phyloP scores from a whole-genome alignment of 53 echinoderm and acorn worm species.

The Holothuria scabra region DNA sequence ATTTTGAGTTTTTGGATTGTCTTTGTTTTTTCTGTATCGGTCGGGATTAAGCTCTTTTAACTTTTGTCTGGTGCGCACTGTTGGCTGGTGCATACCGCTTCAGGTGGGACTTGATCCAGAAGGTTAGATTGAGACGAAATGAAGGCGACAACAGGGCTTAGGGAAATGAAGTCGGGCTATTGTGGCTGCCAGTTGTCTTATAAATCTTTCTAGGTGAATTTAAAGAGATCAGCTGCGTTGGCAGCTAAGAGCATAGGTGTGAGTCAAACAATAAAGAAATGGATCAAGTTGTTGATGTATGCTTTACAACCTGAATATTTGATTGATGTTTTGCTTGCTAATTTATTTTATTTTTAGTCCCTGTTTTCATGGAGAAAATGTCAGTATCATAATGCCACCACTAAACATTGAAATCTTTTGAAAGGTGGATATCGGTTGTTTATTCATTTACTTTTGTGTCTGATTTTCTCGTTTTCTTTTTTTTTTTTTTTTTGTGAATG shows the following conservation, averaged over 20 bases:
- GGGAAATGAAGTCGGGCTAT: constrained; percentile 25
- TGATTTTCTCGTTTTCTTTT: too few relatives aligned
- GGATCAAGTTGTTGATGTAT: constrained; percentile 44
- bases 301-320: constrained; percentile 23
- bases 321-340: constrained; percentile 37
- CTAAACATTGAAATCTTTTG: too few relatives aligned
- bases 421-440: too few relatives aligned
- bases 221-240: constrained; percentile 18
- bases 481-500: too few relatives aligned
- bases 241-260: constrained; percentile 30
- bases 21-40: constrained; percentile 31
- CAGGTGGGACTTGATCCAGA: constrained; percentile 44
- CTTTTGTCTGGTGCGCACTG: constrained; percentile 1
- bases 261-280: not conserved
- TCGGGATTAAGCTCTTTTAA: constrained; percentile 17
- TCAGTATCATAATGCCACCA: too few relatives aligned
- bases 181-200: constrained; percentile 38
- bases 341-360: constrained; percentile 3
- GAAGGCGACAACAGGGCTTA: constrained; percentile 29
- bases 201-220: constrained; percentile 26
- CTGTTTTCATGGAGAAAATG: too few relatives aligned
- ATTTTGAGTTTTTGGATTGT: constrained; percentile 14
- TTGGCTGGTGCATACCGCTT: constrained; percentile 29
- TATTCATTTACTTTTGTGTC: too few relatives aligned
- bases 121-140: constrained; percentile 15